Evolutionary conservation across 1,140 invertebrate species (phyloP).

Genomic region (Adelges cooleyi): DNA sequence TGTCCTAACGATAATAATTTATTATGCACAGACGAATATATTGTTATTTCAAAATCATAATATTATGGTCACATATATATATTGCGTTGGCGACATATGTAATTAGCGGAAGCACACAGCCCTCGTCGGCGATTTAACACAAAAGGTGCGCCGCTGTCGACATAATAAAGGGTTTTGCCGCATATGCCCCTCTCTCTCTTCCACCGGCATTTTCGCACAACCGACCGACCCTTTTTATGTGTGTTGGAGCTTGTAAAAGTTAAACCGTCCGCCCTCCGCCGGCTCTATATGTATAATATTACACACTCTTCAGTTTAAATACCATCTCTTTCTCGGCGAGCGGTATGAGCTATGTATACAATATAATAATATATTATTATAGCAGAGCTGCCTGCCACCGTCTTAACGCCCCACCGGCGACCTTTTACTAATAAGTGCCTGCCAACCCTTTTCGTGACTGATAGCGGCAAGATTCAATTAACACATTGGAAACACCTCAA

Average conservation of each 20-base stretch:
- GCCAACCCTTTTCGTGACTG: constrained; percentile 20
- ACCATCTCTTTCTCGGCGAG: neutral
- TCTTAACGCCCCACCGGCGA: neutral
- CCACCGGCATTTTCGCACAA: neutral
- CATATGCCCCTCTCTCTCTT: neutral
- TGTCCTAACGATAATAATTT: no score
- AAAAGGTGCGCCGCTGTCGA: constrained; percentile 25
- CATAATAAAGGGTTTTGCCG: constrained; percentile 27
- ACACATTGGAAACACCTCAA: constrained; percentile 18
- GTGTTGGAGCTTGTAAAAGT: constrained; percentile 31
- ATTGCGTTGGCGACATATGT: no score
- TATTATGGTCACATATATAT: no score
- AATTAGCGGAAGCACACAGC: no score
- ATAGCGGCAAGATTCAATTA: constrained; percentile 13
- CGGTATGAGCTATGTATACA: neutral
- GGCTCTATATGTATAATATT: neutral
- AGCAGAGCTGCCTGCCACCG: no score
- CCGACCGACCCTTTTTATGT: constrained; percentile 24
- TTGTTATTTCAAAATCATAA: no score
- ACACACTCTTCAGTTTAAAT: neutral
- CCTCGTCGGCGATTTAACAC: neutral
- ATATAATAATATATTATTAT: neutral
- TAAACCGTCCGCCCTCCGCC: constrained; percentile 22
- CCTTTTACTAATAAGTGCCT: constrained; percentile 13
- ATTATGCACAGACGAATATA: no score